phyloP scores from a whole-genome alignment of 2,888 invertebrate species.

The Zaprionus lineosus region DNA sequence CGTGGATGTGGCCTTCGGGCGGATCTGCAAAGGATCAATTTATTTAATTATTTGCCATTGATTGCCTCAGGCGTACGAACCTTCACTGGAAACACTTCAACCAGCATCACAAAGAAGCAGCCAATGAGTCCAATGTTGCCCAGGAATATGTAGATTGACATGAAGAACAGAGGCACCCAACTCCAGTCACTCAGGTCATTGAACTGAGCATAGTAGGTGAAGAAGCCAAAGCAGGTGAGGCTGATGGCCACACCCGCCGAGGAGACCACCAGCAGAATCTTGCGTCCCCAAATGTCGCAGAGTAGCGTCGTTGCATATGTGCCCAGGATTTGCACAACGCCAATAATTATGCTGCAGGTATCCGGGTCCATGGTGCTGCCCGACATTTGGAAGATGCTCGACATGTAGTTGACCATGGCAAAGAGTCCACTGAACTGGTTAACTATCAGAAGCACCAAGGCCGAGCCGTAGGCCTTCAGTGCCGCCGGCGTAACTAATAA shows the following conservation, averaged over 20 bases:
- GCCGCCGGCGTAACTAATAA: conserved; percentile 65
- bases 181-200: conserved; percentile 56
- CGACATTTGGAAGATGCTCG: conserved; percentile 74
- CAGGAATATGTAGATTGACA: conserved; percentile 77
- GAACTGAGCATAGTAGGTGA: conserved; percentile 54
- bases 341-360: conserved; percentile 77
- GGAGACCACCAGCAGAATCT: conserved; percentile 75
- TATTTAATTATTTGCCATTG: too few relatives aligned
- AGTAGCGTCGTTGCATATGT: conserved; percentile 69
- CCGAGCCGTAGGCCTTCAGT: conserved; percentile 62
- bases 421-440: conserved; percentile 79
- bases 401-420: conserved; percentile 80
- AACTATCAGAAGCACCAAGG: conserved; percentile 61
- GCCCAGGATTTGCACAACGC: conserved; percentile 77
- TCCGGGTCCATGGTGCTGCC: conserved; percentile 76
- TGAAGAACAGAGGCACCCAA: conserved; percentile 76
- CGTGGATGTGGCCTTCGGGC: conserved; percentile 66
- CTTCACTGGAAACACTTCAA: conserved; percentile 81
- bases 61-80: conserved; percentile 38
- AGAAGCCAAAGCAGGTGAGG: conserved; percentile 67
- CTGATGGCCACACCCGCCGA: conserved; percentile 70
- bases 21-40: too few relatives aligned
- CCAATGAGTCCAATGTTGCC: conserved; percentile 79
- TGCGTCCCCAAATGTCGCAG: conserved; percentile 78
- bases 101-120: conserved; percentile 76